Percentiles rank a stretch among this genome's conserved stretches.
phyloP scores from a whole-genome alignment of 2,888 invertebrate species.

The Alentia gelatinosa region DNA sequence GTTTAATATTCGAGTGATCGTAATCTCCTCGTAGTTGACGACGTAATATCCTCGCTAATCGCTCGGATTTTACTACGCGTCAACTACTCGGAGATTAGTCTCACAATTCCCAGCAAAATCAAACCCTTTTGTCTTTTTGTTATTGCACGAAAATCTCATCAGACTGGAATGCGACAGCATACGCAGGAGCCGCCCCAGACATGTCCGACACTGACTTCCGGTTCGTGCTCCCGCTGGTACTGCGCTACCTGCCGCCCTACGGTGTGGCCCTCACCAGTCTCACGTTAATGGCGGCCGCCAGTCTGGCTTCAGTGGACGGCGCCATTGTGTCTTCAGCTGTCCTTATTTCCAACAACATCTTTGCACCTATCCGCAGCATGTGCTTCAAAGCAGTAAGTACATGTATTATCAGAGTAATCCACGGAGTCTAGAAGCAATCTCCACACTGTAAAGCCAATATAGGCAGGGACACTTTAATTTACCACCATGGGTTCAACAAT shows the following conservation, averaged over 20 bases:
- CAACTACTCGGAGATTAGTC: neutral
- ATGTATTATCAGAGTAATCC: no score
- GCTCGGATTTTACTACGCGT: neutral
- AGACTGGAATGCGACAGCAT: neutral
- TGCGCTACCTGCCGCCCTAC: constrained; percentile 22
- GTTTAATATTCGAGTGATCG: no score
- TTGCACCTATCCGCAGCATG: neutral
- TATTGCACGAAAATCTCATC: neutral
- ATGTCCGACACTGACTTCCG: constrained; percentile 5
- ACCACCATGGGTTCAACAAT: no score
- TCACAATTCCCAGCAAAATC: neutral
- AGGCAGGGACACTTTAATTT: no score
- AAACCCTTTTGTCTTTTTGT: neutral
- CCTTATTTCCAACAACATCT: constrained; percentile 24
- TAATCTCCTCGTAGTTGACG: no score
- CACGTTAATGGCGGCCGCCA: constrained; percentile 7
- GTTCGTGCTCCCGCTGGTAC: constrained; percentile 38
- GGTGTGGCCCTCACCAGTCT: neutral
- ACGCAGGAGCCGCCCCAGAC: neutral
- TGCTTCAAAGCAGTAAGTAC: neutral
- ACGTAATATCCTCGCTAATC: no score
- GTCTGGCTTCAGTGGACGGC: constrained; percentile 41
- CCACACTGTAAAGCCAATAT: no score
- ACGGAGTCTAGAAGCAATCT: no score
- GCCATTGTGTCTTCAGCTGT: constrained; percentile 33